Percentiles rank a stretch among this genome's conserved stretches.
phyloP scores from a whole-genome alignment of 1,140 invertebrate species.

The Drosophila ficusphila region DNA sequence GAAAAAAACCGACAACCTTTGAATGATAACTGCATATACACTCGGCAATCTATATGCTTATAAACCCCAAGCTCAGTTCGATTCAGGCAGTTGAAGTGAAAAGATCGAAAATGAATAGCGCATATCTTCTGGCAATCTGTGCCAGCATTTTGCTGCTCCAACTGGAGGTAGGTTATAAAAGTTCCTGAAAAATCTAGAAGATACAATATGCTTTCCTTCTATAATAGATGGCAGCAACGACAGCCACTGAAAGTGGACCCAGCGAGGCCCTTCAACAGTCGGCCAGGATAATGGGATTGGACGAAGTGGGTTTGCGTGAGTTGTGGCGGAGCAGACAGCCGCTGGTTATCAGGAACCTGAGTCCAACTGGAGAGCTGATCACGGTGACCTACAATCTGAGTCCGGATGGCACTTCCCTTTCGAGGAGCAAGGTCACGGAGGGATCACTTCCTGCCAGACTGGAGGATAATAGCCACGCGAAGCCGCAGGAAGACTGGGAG shows the following conservation, averaged over 20 bases:
- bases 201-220: neutral
- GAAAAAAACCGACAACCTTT: conserved; percentile 16
- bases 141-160: conserved; percentile 35
- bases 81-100: conserved; percentile 2
- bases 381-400: conserved; percentile 41
- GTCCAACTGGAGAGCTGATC: conserved; percentile 8
- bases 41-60: neutral
- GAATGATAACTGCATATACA: too few species aligned
- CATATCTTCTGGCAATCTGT: conserved; percentile 2
- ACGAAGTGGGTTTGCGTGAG: conserved; percentile 28
- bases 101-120: conserved; percentile 6
- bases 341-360: conserved; percentile 30
- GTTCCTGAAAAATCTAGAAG: neutral
- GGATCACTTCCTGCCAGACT: neutral
- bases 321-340: conserved; percentile 52
- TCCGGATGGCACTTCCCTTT: conserved; percentile 12
- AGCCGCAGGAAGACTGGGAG: conserved; percentile 57
- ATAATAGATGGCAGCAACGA: conserved; percentile 11
- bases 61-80: conserved; percentile 9
- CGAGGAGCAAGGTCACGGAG: neutral
- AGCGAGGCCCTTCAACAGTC: conserved; percentile 10
- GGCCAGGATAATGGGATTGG: conserved; percentile 39
- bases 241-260: neutral
- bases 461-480: neutral
- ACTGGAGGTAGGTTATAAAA: conserved; percentile 53